Conservation (phyloP, 1,140 invertebrate genomes). For the Drosophila lini region DNA sequence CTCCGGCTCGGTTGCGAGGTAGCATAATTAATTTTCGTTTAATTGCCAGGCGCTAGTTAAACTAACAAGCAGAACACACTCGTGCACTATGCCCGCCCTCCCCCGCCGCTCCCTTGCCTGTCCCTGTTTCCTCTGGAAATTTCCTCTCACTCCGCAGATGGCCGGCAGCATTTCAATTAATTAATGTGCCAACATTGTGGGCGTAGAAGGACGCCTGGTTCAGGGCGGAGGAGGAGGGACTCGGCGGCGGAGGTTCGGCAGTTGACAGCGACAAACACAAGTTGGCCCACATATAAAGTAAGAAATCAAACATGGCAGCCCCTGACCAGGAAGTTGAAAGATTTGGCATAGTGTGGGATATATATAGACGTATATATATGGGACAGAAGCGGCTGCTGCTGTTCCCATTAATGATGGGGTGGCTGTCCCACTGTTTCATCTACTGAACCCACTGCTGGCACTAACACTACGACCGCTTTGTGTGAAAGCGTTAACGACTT, state of each 20-base stretch:
- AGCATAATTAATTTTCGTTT: conserved; percentile 81
- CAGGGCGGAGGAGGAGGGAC: neutral
- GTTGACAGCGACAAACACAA: conserved; percentile 72
- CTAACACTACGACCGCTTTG: conserved; percentile 26
- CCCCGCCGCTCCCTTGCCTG: neutral
- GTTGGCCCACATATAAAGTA: conserved; percentile 78
- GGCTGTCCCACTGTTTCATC: conserved; percentile 22
- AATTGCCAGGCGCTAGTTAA: conserved; percentile 79
- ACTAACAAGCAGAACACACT: conserved; percentile 79
- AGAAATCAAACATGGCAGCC: conserved; percentile 80
- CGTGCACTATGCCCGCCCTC: conserved; percentile 26
- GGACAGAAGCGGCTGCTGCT: conserved; percentile 30
- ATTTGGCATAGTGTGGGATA: conserved; percentile 25
- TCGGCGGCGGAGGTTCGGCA: conserved; percentile 14
- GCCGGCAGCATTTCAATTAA: conserved; percentile 79
- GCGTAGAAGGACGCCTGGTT: conserved; percentile 23
- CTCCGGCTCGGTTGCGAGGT: conserved; percentile 47
- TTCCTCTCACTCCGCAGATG: conserved; percentile 17
- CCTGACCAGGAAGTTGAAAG: conserved; percentile 45
- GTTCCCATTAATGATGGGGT: conserved; percentile 57
- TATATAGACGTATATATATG: neutral
- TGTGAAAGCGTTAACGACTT: conserved; percentile 77
- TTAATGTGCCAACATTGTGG: conserved; percentile 81
- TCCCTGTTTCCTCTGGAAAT: neutral
- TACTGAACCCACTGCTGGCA: conserved; percentile 10